Evolutionary conservation across 1,140 invertebrate species (phyloP).

Genomic region (Sarcophaga peregrina): DNA sequence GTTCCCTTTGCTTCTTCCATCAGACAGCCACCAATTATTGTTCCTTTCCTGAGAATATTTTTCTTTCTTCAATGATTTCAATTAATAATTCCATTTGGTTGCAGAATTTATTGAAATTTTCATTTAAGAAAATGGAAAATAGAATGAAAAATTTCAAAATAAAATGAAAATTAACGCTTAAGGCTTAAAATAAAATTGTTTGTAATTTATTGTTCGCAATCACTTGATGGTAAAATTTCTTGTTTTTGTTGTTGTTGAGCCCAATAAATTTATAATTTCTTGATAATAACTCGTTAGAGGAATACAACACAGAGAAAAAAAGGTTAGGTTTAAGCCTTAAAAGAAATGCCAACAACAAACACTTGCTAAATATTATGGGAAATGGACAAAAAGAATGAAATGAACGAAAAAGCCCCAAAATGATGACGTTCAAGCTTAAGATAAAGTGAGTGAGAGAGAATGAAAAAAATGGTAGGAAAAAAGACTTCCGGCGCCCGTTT

Average conservation of each 20-base stretch:
- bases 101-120: background rate
- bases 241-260: background rate
- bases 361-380: background rate
- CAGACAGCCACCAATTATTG: too few species aligned
- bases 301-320: background rate
- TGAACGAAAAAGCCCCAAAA: background rate
- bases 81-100: background rate
- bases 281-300: background rate
- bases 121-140: background rate
- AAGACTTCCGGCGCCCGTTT: slow-evolving; percentile 42
- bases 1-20: too few species aligned
- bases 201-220: slow-evolving; percentile 32
- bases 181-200: slow-evolving; percentile 26
- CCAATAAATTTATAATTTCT: slow-evolving; percentile 7
- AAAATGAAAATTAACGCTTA: slow-evolving; percentile 23
- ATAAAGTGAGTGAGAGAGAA: too few species aligned
- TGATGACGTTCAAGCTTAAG: background rate
- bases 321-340: slow-evolving; percentile 32
- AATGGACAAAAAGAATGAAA: background rate
- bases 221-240: slow-evolving; percentile 37
- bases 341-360: background rate
- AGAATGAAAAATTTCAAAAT: background rate
- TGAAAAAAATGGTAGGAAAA: background rate
- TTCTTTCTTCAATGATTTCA: background rate
- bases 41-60: too few species aligned